Base-by-base conservation (phyloP, 2,888 invertebrate species). In the Ophioninae sp. region DNA sequence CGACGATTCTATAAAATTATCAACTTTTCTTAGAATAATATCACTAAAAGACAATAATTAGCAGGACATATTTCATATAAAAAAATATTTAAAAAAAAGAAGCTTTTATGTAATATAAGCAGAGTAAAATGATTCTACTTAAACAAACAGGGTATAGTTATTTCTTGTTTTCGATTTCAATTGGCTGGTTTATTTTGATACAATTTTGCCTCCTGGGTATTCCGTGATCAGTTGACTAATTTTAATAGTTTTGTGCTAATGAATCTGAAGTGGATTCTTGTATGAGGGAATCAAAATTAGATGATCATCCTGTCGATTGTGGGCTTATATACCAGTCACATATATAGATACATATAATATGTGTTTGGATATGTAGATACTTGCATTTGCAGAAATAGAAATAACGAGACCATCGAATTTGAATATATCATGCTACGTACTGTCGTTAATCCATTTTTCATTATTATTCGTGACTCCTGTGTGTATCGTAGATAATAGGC, bases 381-480 rank as follows among this genome's bases (percentile, higher is more conserved):
- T 3, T 61, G 58, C 10, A 65, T 13, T 64, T 44, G 30, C 56
- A 41, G 73, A 39, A 67, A 51, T 8, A 13, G 51, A 51, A 51
- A 68, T 56, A 51, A 30, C 51, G 73, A 68, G 77, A 17, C 3
- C 13, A 77, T 69, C 65, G 78, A 74, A 65, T 74, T 23, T 65
- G 44, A 56, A 74, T 80, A 74, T 56, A 79, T 83, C 56, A 22
- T 51, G 77, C 30, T 30, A 68, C 22, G 23, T 23, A 61, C 20
- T 56, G 51, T 67, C 65, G 67, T 67, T 59, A 64, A 77, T 88
- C 88, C 88, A 89, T 88, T 89, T 87, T 87, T 84, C 79, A 81
- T 77, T 85, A 81, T 87, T 90, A 89, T 88, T 88, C 87, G 89
- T 89, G 85, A 86, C 84, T 84, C 82, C 81, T 56, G 39, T 39